Conservation (phyloP, 2,113 vertebrate species). For the Prionailurus bengalensis region DNA sequence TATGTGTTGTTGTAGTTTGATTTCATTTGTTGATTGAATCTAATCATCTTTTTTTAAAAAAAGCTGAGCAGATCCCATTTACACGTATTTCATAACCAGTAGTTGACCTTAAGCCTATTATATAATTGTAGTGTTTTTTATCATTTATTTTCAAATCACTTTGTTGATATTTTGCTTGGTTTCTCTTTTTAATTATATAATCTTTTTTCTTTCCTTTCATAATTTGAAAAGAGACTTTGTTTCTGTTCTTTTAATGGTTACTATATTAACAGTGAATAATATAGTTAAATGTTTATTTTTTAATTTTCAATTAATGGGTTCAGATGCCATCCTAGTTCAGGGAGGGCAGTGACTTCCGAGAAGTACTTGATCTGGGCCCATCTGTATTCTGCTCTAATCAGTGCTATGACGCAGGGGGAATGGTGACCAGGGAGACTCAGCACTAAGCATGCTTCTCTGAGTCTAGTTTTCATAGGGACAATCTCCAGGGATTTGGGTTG, state of each 20-base stretch:
- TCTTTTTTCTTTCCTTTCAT: not conserved
- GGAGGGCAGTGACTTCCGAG: not conserved
- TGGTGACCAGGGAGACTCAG: not conserved
- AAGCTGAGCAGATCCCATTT: not conserved
- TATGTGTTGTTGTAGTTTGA: not conserved
- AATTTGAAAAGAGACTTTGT: not conserved
- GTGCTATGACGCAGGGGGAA: not conserved
- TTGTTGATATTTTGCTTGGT: not conserved
- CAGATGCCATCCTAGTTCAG: not conserved
- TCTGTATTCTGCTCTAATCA: not conserved
- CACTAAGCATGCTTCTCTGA: not conserved
- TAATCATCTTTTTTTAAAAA: not conserved
- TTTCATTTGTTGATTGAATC: not conserved
- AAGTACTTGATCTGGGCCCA: not conserved
- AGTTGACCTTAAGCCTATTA: not conserved
- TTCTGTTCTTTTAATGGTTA: not conserved
- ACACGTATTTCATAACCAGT: not conserved
- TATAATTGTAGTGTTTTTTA: not conserved
- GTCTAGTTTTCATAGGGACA: not conserved
- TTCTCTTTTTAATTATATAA: not conserved
- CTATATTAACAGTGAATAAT: not conserved
- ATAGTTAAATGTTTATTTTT: not conserved
- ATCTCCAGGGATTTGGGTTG: not conserved
- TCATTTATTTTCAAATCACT: not conserved
- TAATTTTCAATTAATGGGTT: not conserved